Evolutionary conservation across 2,113 vertebrate species (phyloP), one percentile per base, ranked within the genome.

Genomic region (Potamarius usumacintae): DNA sequence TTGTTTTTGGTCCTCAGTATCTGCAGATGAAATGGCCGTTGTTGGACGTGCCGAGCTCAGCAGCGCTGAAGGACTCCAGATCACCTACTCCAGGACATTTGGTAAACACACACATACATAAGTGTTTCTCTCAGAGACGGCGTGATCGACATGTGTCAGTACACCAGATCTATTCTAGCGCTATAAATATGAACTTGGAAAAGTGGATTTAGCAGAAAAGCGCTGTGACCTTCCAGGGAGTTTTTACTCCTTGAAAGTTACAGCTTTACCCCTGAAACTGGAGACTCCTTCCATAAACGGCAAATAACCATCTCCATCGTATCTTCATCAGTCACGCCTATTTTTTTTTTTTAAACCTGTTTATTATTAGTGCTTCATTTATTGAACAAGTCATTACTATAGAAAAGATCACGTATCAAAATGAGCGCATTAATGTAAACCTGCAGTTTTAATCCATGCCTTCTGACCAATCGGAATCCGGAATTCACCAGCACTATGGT

Each of bases 21-120:
- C 94, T 99, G 87, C 98, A 97, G 88, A 97, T 99, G 94, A 98
- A 99, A 92, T 99, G 97, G 98, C 97, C 98, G 0, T 94, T 98
- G 76, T 94, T 99, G 15, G 98, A 98, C 0, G 94, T 98, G 34
- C 97, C 97, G 0, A 93, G 96, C 3, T 94, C 96, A 0, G 90
- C 97, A 10, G 92, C 95, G 0, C 91, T 97, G 83, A 97, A 97
- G 92, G 97, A 99, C 92, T 94, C 94, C 10, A 92, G 96, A 83
- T 96, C 96, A 0, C 94, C 96, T 0, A 95, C 97, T 0, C 96
- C 97, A 0, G 95, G 97, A 27, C 97, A 97, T 93, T 91, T 97
- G 96, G 97, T 99, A 90, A 96, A 96, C 91, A 85, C 72, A 85
- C 72, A 72, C 17, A 50, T 12, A 57, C 55, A 57, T 14, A 12